Percentiles rank a stretch among this genome's conserved stretches.
These are phyloP conservation scores for Tipula unca DNA, from an alignment of 2,888 invertebrate genomes.

Conservation along the genomic window DNA sequence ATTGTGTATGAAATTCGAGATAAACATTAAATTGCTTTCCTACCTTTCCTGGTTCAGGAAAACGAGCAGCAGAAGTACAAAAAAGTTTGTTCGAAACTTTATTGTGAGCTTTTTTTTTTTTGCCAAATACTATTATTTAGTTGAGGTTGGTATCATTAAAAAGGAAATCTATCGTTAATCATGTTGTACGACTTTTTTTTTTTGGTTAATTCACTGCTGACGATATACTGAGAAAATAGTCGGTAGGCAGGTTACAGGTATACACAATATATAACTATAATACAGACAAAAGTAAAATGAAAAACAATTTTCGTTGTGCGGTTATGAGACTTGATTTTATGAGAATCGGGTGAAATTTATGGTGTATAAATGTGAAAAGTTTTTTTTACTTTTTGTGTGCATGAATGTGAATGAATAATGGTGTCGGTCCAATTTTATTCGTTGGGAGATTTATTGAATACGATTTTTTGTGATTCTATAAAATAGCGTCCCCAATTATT, in stretches of 20 bases:
- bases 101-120: background rate
- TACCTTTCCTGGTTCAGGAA: background rate
- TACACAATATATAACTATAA: background rate
- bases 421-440: background rate
- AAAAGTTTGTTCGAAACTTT: background rate
- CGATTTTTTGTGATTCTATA: background rate
- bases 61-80: background rate
- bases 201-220: background rate
- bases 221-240: background rate
- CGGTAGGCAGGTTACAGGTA: background rate
- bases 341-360: background rate
- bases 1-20: background rate
- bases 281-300: background rate
- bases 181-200: background rate
- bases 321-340: background rate
- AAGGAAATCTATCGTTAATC: background rate
- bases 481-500: background rate
- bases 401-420: background rate
- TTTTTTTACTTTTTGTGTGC: background rate
- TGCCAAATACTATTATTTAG: background rate
- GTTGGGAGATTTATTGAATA: background rate
- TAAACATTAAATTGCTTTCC: background rate
- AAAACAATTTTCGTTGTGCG: background rate
- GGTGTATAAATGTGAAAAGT: background rate
- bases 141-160: background rate